Evolutionary conservation across 2,888 invertebrate genomes (phyloP).

Genomic region (Elmis aenea): DNA sequence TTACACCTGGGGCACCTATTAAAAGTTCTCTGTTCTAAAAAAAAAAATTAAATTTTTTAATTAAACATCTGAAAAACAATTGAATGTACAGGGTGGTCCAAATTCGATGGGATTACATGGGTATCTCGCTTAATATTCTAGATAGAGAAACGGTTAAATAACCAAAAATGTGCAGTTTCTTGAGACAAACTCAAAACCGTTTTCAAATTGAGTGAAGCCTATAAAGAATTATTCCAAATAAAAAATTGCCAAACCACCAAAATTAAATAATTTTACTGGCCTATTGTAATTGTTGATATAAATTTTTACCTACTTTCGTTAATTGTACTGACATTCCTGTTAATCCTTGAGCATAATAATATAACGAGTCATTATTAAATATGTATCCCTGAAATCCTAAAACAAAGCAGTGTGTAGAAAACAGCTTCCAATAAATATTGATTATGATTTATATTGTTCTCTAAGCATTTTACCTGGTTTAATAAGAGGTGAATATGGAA

Average conservation of each 20-base stretch:
- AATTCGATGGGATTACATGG: too few species aligned
- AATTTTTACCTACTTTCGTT: slow-evolving; percentile 10
- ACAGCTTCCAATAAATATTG: too few species aligned
- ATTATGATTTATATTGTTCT: too few species aligned
- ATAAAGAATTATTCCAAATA: background rate
- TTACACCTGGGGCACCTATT: slow-evolving; percentile 54
- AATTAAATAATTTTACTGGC: too few species aligned
- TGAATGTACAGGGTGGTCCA: too few species aligned
- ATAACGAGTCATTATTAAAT: slow-evolving; percentile 6
- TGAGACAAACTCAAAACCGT: background rate
- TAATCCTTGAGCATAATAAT: slow-evolving; percentile 49
- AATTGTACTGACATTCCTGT: slow-evolving; percentile 46
- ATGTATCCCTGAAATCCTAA: slow-evolving; percentile 18
- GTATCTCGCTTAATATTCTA: too few species aligned
- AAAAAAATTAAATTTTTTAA: slow-evolving; percentile 12
- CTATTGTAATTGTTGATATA: too few species aligned
- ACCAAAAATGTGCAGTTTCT: too few species aligned
- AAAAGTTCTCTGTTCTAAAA: slow-evolving; percentile 41
- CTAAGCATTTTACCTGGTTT: slow-evolving; percentile 14
- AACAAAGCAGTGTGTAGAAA: too few species aligned
- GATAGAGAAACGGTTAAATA: too few species aligned
- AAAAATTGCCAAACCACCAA: too few species aligned
- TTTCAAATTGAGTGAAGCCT: background rate
- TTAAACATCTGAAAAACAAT: too few species aligned
- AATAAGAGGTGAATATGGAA: slow-evolving; percentile 39